Evolutionary conservation across 2,113 vertebrate genomes (phyloP), one percentile per base, ranked within the genome.

Genomic region (Salvelinus fontinalis): DNA sequence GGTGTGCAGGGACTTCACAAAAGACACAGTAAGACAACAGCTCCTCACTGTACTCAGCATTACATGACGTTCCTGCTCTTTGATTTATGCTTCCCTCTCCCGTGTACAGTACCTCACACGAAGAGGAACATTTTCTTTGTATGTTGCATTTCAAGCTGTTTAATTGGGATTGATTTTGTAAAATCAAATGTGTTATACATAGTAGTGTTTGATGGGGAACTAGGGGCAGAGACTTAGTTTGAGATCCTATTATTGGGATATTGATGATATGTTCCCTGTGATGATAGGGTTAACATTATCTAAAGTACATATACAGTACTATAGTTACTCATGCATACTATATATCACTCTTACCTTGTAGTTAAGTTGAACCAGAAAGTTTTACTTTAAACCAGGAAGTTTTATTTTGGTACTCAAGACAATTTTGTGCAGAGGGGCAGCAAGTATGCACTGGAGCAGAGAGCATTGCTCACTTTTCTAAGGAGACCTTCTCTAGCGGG

Each of bases 11-110:
- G 44, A 39, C 44, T 67, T 67, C 60, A 22, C 29, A 73, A 67
- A n/a, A 67, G 71, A 31, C 39, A 73, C 70, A 73, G 76, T 78
- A 78, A 78, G 76, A 78, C 54, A 27, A 78, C 24, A 20, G 67
- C 31, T 48, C 24, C 22, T 66, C 62, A 49, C 22, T 29, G 13
- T 29, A 34, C 24, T 57, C n/a, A 20, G 29, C 67, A 31, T 9
- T 68, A 68, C 20, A 34, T 20, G 5, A 31, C 3, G 0, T 64
- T 24, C 8, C 73, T 67, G 13, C 12, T 69, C 18, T 27, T 31
- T 65, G 57, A 49, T 65, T 16, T 71, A 18, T 29, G 31, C 24
- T 51, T 44, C 16, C 3, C 12, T 71, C 34, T 44, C 31, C 31
- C 4, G 2, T 34, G 3, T 29, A 34, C 34, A 34, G 34, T 8